These are phyloP conservation scores for Sinocyclocheilus maitianheensis DNA, from an alignment of 2,113 vertebrate genomes.

Conservation along the genomic window DNA sequence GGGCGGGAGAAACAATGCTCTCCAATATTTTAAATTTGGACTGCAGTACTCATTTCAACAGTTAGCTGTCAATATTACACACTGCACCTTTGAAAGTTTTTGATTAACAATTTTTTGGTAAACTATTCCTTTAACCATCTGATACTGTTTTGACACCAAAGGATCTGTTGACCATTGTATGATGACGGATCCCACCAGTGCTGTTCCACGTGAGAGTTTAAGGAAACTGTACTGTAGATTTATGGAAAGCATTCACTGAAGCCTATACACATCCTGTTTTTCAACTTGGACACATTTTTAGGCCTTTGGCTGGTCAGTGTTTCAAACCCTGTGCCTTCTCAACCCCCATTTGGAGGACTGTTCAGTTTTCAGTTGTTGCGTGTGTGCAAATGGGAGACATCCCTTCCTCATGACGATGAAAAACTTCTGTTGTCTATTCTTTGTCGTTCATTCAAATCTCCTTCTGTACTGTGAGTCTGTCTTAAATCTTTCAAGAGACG, in stretches of 20 bases:
- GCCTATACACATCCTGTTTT: neutral
- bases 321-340: neutral
- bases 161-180: neutral
- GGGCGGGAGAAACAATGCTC: too few species aligned
- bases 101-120: neutral
- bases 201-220: neutral
- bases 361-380: neutral
- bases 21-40: too few species aligned
- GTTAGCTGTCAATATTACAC: too few species aligned
- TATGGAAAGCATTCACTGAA: neutral
- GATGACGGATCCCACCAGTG: neutral
- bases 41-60: too few species aligned
- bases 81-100: neutral
- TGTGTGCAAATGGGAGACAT: neutral
- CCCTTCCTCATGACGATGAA: neutral
- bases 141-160: neutral
- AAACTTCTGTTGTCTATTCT: conserved; percentile 13
- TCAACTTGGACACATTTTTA: neutral
- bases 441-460: conserved; percentile 21
- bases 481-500: conserved; percentile 11
- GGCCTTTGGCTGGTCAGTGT: conserved; percentile 6
- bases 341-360: neutral
- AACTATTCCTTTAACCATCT: neutral
- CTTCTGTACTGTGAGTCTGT: neutral
- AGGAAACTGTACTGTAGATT: neutral